A percentile compares a stretch with the other conserved stretches of the same genome.
phyloP scores from a whole-genome alignment of 2,113 vertebrate genomes.

The Zosterops borbonicus region DNA sequence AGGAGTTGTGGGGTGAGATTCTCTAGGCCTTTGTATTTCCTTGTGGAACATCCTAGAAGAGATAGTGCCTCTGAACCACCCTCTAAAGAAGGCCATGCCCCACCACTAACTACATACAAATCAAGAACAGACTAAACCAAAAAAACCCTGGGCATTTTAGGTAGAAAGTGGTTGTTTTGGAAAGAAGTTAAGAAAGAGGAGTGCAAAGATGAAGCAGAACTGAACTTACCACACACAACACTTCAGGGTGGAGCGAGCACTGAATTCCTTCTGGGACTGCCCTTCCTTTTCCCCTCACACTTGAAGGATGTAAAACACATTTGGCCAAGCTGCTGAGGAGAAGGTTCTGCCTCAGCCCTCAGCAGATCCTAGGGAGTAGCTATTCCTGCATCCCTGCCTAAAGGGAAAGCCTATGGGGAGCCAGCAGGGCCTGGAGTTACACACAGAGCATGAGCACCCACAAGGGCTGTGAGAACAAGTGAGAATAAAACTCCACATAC shows the following conservation, averaged over 20 bases:
- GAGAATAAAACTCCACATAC: neutral
- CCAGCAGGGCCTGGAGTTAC: neutral
- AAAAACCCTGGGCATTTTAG: neutral
- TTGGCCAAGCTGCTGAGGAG: neutral
- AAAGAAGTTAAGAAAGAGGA: neutral
- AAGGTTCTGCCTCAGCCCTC: neutral
- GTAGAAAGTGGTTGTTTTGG: neutral
- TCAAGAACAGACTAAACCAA: neutral
- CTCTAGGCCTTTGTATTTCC: neutral
- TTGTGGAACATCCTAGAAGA: neutral
- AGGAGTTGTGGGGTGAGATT: neutral
- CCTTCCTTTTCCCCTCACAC: neutral
- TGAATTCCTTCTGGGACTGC: neutral
- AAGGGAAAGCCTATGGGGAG: neutral
- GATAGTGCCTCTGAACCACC: neutral
- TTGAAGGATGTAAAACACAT: neutral
- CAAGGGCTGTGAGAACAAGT: neutral
- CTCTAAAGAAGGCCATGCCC: neutral
- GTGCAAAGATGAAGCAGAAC: neutral
- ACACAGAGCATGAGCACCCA: neutral
- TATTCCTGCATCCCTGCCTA: neutral
- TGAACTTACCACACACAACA: neutral
- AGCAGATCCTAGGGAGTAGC: neutral
- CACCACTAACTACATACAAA: neutral
- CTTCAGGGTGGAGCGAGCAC: neutral